Evolutionary conservation across 35 echinoderm and acorn worm species (phyloP).

Genomic region (Lytechinus pictus): DNA sequence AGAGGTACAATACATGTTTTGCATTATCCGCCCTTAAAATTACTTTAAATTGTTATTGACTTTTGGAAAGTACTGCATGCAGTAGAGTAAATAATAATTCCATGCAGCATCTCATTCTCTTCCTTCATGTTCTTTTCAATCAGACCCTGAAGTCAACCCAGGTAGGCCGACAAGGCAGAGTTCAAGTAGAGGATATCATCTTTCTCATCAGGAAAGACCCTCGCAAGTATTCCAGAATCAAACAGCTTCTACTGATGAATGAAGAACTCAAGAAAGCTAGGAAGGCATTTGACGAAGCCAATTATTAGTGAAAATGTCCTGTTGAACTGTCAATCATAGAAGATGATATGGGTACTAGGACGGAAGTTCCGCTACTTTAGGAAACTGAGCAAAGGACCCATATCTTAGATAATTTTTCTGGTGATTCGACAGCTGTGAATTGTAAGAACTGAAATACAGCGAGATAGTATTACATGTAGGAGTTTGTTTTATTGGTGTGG

Average conservation of each 20-base stretch:
- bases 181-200: slow-evolving; percentile 96
- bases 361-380: neutral
- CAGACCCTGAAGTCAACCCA: slow-evolving; percentile 98
- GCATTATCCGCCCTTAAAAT: too few relatives aligned
- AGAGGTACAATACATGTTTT: too few relatives aligned
- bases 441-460: too few relatives aligned
- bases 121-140: neutral
- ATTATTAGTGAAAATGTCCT: slow-evolving; percentile 62
- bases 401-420: too few relatives aligned
- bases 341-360: neutral
- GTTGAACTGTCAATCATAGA: neutral
- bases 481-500: too few relatives aligned
- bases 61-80: too few relatives aligned
- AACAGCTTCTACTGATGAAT: slow-evolving; percentile 96
- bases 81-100: too few relatives aligned
- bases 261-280: slow-evolving; percentile 98
- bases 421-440: too few relatives aligned
- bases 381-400: neutral
- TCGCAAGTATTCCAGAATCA: slow-evolving; percentile 90
- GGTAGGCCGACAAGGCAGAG: slow-evolving; percentile 82
- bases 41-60: too few relatives aligned
- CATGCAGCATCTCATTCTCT: neutral
- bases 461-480: too few relatives aligned
- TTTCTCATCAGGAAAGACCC: slow-evolving; percentile 94
- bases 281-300: slow-evolving; percentile 99